A percentile compares a stretch with the other conserved stretches of the same genome.
These are phyloP conservation scores for Halichondria panicea DNA, from an alignment of 37 sponge, comb jelly and placozoan genomes.

Conservation along the genomic window DNA sequence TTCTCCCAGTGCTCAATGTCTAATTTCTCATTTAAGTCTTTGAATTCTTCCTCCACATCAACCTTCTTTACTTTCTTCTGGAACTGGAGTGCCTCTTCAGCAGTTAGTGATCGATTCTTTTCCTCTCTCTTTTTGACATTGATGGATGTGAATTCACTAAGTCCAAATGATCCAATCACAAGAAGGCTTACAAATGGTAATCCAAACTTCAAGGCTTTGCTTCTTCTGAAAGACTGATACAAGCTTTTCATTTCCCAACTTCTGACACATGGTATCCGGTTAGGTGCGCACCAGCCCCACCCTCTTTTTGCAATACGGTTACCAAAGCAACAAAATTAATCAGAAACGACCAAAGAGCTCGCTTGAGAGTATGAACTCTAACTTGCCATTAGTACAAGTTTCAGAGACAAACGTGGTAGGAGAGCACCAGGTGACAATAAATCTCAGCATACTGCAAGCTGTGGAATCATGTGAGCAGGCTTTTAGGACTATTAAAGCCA, in stretches of 20 bases:
- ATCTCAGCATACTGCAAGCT: constrained; percentile 25
- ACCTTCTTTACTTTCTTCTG: constrained; percentile 54
- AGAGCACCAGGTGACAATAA: constrained; percentile 31
- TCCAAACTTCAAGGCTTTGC: constrained; percentile 36
- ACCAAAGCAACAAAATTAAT: too few species aligned
- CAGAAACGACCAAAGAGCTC: too few species aligned
- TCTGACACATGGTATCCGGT: too few species aligned
- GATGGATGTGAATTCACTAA: constrained; percentile 72
- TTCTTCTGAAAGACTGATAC: not conserved
- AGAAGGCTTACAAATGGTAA: constrained; percentile 54
- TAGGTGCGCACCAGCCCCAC: too few species aligned
- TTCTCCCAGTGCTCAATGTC: constrained; percentile 86
- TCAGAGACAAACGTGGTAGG: not conserved
- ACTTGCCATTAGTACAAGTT: too few species aligned
- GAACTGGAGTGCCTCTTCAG: constrained; percentile 58
- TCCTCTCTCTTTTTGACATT: constrained; percentile 68
- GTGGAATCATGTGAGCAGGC: constrained; percentile 47
- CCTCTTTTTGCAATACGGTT: too few species aligned
- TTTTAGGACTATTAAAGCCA: too few species aligned
- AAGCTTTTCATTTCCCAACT: too few species aligned
- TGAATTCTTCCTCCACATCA: constrained; percentile 59
- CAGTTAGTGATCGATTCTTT: constrained; percentile 65
- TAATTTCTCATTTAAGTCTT: constrained; percentile 28
- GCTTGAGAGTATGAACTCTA: too few species aligned
- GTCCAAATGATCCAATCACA: constrained; percentile 76